Evolutionary conservation across 2,113 vertebrate genomes (phyloP), one percentile per base, ranked within the genome.

Genomic region (Halcyon malimbica): DNA sequence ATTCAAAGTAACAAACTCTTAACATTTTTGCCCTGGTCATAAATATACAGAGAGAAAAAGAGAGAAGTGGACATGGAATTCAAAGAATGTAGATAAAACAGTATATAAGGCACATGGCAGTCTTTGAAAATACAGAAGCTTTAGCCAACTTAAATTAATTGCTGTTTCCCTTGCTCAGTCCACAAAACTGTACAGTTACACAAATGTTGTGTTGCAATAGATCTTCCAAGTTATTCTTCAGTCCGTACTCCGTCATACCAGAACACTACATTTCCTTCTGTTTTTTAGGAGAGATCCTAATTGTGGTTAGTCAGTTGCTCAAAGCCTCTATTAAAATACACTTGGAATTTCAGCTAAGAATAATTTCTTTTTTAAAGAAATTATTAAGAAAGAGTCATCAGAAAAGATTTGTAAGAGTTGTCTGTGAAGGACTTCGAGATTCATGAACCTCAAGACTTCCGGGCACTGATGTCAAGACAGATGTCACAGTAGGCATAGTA

Each of bases 361-460:
- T 98, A 98, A 98, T 98, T 98, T 98, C 98, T 98, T 98, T 98
- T 96, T 98, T 98, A 98, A 98, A 98, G 98, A 98, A 98, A 98
- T 97, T 92, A 96, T 97, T 88, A 94, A 95, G 96, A 87, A 54
- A 95, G 90, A 98, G 97, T 98, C 98, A 99, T 99, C 99, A 99
- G 99, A 99, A 99, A 98, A 99, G 99, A 95, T 99, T 99, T 90
- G 99, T 99, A 87, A 99, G 98, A 59, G 99, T 99, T 96, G 99
- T 99, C 98, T 99, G 99, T 97, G 99, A 99, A 81, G 99, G 99
- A 98, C 99, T 99, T 95, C 98, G 98, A 96, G 99, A 99, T 97
- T 99, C 99, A 6, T 99, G 99, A 86, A 99, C 98, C 67, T 99
- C 99, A 98, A 99, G 98, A 96, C 98, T 98, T 64, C 98, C 98